phyloP scores from a whole-genome alignment of 1,140 invertebrate genomes.

The Drosophila bocqueti region DNA sequence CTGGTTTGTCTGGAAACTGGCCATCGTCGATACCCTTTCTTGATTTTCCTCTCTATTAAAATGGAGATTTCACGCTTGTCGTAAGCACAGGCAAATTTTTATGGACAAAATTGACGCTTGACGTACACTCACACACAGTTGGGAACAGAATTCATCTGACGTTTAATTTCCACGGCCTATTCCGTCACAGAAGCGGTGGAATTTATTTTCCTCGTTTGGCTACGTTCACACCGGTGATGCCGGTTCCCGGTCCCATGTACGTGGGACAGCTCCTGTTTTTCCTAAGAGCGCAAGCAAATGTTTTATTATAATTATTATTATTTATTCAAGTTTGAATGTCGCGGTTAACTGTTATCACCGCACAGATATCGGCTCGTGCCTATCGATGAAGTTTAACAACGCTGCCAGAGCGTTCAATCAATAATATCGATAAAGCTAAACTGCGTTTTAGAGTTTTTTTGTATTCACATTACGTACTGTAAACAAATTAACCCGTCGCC shows the following conservation, averaged over 20 bases:
- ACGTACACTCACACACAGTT: conserved; percentile 52
- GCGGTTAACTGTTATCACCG: background rate
- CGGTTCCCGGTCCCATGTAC: too few relatives aligned
- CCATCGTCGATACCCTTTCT: conserved; percentile 79
- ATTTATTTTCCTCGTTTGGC: too few relatives aligned
- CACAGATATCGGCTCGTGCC: background rate
- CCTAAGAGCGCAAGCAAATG: too few relatives aligned
- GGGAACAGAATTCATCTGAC: conserved; percentile 52
- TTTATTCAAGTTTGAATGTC: background rate
- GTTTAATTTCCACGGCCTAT: conserved; percentile 55
- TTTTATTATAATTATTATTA: too few relatives aligned
- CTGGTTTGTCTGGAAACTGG: conserved; percentile 87
- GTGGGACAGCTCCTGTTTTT: too few relatives aligned
- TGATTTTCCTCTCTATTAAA: conserved; percentile 41
- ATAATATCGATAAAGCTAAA: background rate
- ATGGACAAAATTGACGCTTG: conserved; percentile 46
- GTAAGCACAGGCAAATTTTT: conserved; percentile 52
- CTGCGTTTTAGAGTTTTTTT: background rate
- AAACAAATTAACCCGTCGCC: background rate
- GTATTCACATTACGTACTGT: background rate
- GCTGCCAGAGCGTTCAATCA: background rate
- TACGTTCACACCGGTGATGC: background rate
- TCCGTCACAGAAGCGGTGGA: background rate
- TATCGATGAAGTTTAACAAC: background rate
- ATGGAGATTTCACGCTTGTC: conserved; percentile 65